A percentile compares a stretch with the other conserved stretches of the same genome.
phyloP scores from a whole-genome alignment of 2,797 vertebrate genomes.

The Xerus rutilus region DNA sequence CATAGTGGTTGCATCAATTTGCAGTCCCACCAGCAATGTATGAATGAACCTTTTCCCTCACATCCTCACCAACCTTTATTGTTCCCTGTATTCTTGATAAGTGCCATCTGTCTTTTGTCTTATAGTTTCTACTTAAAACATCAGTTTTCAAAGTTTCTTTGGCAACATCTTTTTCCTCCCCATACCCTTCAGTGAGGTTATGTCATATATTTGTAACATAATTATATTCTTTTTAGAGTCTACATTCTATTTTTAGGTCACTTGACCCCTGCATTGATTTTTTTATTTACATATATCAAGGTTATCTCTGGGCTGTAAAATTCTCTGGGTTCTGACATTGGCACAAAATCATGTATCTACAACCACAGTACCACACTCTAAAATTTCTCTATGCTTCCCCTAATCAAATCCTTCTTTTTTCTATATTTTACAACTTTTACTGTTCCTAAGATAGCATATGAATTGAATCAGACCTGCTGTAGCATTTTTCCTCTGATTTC shows the following conservation, averaged over 20 bases:
- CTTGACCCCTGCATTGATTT: not conserved
- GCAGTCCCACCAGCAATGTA: too few species aligned
- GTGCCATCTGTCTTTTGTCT: not conserved
- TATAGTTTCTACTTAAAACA: not conserved
- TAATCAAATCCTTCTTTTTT: not conserved
- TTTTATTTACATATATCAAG: not conserved
- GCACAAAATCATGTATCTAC: not conserved
- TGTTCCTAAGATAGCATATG: not conserved
- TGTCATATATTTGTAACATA: not conserved
- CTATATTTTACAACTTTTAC: not conserved
- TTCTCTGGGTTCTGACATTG: not conserved
- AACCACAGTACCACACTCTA: not conserved
- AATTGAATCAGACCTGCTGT: not conserved
- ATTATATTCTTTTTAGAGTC: not conserved
- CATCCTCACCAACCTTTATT: too few species aligned
- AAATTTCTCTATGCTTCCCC: not conserved
- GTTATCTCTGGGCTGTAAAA: not conserved
- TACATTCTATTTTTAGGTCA: not conserved
- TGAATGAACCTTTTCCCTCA: too few species aligned
- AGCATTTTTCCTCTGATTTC: not conserved
- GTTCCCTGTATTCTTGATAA: too few species aligned
- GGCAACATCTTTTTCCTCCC: not conserved
- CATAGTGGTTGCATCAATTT: too few species aligned
- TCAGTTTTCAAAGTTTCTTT: not conserved
- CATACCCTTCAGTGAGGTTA: not conserved